Conservation (phyloP, 2,797 vertebrate genomes). For the Cygnus olor region DNA sequence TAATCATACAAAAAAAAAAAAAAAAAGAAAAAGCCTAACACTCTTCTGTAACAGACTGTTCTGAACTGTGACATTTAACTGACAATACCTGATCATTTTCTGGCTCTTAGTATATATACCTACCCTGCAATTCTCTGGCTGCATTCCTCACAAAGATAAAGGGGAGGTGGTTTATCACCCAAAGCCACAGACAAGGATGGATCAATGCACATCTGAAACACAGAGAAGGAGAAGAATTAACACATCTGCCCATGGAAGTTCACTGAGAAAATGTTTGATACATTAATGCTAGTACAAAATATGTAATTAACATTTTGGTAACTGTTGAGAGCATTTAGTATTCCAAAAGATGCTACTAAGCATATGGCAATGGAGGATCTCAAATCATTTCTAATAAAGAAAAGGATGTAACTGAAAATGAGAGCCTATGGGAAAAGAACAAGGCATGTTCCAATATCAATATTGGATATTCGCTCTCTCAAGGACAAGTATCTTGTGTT, state of each 20-base stretch:
- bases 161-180: constrained; percentile 97
- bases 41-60: not conserved
- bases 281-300: not conserved
- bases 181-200: constrained; percentile 95
- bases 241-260: not conserved
- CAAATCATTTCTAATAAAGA: not conserved
- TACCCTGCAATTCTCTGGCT: constrained; percentile 98
- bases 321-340: not conserved
- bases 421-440: not conserved
- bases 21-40: not conserved
- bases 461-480: not conserved
- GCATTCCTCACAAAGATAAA: constrained; percentile 99
- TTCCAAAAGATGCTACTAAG: not conserved
- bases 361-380: not conserved
- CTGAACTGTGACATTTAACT: not conserved
- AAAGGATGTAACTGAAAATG: not conserved
- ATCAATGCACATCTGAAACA: constrained; percentile 97
- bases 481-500: not conserved
- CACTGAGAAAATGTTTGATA: not conserved
- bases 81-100: not conserved
- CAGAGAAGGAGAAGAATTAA: constrained; percentile 33
- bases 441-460: not conserved
- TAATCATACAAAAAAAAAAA: not conserved
- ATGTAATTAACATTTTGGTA: not conserved
- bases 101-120: constrained; percentile 63